Conservation (phyloP, 2,888 invertebrate genomes). For the Rotaria socialis region DNA sequence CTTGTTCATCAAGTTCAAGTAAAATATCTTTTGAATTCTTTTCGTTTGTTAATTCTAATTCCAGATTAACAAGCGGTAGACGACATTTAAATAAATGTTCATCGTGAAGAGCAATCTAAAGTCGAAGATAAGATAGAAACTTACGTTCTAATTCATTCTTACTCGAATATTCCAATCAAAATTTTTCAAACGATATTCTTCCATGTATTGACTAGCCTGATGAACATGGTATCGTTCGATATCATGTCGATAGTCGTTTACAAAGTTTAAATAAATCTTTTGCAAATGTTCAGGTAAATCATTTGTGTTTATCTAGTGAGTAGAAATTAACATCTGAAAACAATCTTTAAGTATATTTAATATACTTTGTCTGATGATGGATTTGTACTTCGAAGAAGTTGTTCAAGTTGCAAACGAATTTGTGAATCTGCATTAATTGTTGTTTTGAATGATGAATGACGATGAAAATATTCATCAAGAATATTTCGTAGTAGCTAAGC, state of each 20-base stretch:
- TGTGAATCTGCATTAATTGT: neutral
- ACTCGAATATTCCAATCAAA: constrained; percentile 30
- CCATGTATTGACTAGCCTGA: neutral
- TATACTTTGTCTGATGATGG: neutral
- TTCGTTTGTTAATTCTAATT: neutral
- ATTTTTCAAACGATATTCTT: neutral
- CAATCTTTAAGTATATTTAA: neutral
- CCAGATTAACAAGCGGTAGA: neutral
- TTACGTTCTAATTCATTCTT: neutral
- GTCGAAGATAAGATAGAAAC: no score
- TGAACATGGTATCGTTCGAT: constrained; percentile 5
- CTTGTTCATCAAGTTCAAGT: constrained; percentile 5
- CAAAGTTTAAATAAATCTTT: neutral
- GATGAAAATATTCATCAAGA: constrained; percentile 23
- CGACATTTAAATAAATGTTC: constrained; percentile 27
- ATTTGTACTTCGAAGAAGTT: neutral
- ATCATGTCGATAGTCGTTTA: neutral
- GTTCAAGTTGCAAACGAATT: neutral
- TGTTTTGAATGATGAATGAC: neutral
- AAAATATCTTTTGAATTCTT: neutral
- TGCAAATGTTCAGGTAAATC: constrained; percentile 13
- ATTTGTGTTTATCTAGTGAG: neutral
- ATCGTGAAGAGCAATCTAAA: neutral
- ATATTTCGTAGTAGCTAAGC: neutral
- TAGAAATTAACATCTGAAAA: no score